phyloP scores from a whole-genome alignment of 2,797 vertebrate genomes.

The Myripristis jacobus region DNA sequence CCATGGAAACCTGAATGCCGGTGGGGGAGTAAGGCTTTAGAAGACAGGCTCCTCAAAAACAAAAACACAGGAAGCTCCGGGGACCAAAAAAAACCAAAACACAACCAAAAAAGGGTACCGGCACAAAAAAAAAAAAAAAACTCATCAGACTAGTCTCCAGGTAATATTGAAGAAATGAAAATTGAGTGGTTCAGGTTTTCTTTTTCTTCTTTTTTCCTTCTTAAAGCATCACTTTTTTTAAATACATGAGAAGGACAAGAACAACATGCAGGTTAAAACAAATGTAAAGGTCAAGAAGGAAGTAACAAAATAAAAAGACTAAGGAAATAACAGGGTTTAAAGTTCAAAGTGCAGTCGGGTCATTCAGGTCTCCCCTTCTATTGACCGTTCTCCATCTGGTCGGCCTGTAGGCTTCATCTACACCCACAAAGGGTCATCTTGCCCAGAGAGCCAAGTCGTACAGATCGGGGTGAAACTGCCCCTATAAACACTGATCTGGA shows the following conservation, averaged over 20 bases:
- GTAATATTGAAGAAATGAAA: slow-evolving; percentile 57
- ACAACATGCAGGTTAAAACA: slow-evolving; percentile 79
- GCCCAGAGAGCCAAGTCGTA: slow-evolving; percentile 14
- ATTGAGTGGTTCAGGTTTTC: slow-evolving; percentile 66
- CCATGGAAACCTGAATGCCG: slow-evolving; percentile 85
- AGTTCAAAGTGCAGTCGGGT: slow-evolving; percentile 80
- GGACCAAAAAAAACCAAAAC: slow-evolving; percentile 29
- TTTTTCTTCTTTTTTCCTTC: slow-evolving; percentile 22
- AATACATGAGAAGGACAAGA: slow-evolving; percentile 60
- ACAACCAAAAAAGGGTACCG: slow-evolving; percentile 50
- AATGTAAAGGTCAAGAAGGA: slow-evolving; percentile 59
- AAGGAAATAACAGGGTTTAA: slow-evolving; percentile 6
- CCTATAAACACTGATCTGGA: slow-evolving; percentile 63
- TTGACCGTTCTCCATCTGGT: slow-evolving; percentile 58
- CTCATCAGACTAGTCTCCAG: slow-evolving; percentile 55
- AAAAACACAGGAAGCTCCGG: slow-evolving; percentile 57
- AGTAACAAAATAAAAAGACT: slow-evolving; percentile 21
- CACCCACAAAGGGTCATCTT: slow-evolving; percentile 40
- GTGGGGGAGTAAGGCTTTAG: slow-evolving; percentile 83
- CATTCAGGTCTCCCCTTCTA: slow-evolving; percentile 69
- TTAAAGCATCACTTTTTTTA: slow-evolving; percentile 72
- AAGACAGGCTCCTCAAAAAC: slow-evolving; percentile 55
- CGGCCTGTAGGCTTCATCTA: slow-evolving; percentile 56
- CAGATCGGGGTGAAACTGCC: slow-evolving; percentile 50
- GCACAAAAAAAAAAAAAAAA: slow-evolving; percentile 60